Evolutionary conservation across 1,140 invertebrate species (phyloP).

Genomic region (Lepidurus couesii): DNA sequence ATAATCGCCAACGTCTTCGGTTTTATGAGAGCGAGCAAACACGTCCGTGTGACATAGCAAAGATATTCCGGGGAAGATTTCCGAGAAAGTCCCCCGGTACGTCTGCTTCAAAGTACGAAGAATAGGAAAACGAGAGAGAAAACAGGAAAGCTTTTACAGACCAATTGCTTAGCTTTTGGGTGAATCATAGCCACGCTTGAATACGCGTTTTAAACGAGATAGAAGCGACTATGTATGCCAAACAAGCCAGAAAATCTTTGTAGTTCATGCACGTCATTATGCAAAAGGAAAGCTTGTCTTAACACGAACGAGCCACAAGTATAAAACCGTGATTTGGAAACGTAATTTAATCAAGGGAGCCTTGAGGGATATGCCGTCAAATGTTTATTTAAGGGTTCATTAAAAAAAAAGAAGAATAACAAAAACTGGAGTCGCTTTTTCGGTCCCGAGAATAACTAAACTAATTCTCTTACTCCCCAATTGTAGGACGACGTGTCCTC

Average conservation of each 20-base stretch:
- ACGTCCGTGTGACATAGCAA: too few relatives aligned
- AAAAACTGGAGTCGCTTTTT: too few relatives aligned
- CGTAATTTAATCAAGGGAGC: background rate
- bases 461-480: too few relatives aligned
- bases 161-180: too few relatives aligned
- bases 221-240: background rate
- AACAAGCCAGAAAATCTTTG: background rate
- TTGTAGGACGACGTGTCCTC: too few relatives aligned
- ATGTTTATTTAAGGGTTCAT: too few relatives aligned
- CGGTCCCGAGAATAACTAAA: too few relatives aligned
- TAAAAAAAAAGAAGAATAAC: too few relatives aligned
- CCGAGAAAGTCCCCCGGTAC: background rate
- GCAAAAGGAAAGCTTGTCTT: background rate
- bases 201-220: background rate
- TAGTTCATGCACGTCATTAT: slow-evolving; percentile 3
- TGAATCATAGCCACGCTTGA: background rate
- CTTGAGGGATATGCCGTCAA: background rate
- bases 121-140: background rate
- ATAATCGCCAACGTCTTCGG: too few relatives aligned
- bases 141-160: background rate
- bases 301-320: background rate
- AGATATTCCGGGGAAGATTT: background rate
- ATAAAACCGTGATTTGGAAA: background rate
- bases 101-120: background rate
- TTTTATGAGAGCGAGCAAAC: too few relatives aligned